A percentile compares a stretch with the other conserved stretches of the same genome.
Evolutionary conservation across 2,888 invertebrate genomes (phyloP).

Genomic region (Agrochola macilenta): DNA sequence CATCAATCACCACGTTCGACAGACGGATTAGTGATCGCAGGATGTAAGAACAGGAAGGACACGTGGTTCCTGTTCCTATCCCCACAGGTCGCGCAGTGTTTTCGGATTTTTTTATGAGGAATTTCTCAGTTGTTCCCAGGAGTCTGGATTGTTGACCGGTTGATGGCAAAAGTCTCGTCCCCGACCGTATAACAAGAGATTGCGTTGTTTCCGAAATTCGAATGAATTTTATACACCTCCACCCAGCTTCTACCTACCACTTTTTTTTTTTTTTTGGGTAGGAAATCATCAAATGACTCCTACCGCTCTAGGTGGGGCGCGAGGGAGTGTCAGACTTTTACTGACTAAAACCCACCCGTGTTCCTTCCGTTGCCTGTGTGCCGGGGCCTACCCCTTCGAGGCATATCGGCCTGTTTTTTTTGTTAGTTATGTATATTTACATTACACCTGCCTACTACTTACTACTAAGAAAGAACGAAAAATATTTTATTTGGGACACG

Average conservation of each 20-base stretch:
- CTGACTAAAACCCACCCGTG: no score
- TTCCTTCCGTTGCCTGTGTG: no score
- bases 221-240: background rate
- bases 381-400: background rate
- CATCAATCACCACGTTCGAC: background rate
- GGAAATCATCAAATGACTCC: no score
- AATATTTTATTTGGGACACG: no score
- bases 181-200: background rate
- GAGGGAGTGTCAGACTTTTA: no score
- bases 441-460: no score
- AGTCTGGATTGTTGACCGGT: background rate
- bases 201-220: background rate
- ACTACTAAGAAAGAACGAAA: no score
- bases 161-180: background rate
- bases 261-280: no score
- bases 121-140: background rate
- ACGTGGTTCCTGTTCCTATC: background rate
- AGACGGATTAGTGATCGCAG: conserved; percentile 21
- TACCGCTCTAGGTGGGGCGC: no score
- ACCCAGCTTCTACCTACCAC: background rate
- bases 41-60: background rate
- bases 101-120: background rate
- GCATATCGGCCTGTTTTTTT: background rate
- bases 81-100: background rate
- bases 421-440: background rate